A percentile compares a stretch with the other conserved stretches of the same genome.
phyloP scores from a whole-genome alignment of 1,140 invertebrate genomes.

The Macrosteles quadrilineatus region DNA sequence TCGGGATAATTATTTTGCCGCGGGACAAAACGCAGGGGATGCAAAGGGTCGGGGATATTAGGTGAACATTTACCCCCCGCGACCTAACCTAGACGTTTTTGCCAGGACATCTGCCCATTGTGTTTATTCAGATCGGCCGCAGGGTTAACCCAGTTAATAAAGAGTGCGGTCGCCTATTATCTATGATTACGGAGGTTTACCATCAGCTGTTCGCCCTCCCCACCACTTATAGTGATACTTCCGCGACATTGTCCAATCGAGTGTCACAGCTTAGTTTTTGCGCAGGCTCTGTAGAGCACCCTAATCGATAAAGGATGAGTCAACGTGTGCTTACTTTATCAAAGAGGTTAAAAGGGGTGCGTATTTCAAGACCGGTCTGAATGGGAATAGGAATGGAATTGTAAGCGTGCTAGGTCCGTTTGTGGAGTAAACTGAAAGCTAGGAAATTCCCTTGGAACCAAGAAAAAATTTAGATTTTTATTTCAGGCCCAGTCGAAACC shows the following conservation, averaged over 20 bases:
- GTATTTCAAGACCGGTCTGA: too few relatives aligned
- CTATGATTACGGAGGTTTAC: constrained; percentile 20
- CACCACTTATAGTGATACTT: constrained; percentile 15
- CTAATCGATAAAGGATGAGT: too few relatives aligned
- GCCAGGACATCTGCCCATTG: constrained; percentile 11
- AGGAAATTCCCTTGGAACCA: too few relatives aligned
- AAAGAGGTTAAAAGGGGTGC: too few relatives aligned
- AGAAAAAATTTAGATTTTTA: too few relatives aligned
- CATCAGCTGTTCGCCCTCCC: constrained; percentile 9
- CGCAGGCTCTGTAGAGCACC: too few relatives aligned
- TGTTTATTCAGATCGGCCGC: constrained; percentile 13
- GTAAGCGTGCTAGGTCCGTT: too few relatives aligned
- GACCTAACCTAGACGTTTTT: too few relatives aligned
- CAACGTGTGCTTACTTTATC: too few relatives aligned
- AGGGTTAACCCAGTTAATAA: constrained; percentile 21
- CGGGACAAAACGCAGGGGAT: constrained; percentile 8
- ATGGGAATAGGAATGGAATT: too few relatives aligned
- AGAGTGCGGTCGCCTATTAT: neutral
- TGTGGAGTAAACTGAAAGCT: too few relatives aligned
- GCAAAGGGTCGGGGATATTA: neutral
- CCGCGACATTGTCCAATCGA: constrained; percentile 3
- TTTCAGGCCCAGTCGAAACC: too few relatives aligned
- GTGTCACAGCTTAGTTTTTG: constrained; percentile 8
- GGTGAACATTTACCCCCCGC: neutral
- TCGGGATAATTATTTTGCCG: constrained; percentile 21